Evolutionary conservation across 2,797 vertebrate species (phyloP).

Genomic region (Onychomys torridus): DNA sequence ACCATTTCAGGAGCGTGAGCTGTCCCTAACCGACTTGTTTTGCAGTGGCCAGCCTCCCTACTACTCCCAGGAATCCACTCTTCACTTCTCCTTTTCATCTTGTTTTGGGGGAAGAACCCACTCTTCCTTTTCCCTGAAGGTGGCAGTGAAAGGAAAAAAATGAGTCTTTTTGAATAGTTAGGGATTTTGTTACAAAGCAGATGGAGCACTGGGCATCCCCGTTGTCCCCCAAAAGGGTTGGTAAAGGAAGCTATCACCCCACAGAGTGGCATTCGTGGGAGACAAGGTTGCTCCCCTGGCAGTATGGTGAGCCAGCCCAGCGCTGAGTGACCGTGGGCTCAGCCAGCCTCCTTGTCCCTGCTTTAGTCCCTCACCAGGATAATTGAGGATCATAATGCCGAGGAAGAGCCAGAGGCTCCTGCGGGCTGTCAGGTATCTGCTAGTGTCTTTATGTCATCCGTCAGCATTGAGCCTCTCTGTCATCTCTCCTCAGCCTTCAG

Average conservation of each 20-base stretch:
- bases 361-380: slow-evolving; percentile 90
- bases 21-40: background rate
- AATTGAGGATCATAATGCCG: slow-evolving; percentile 94
- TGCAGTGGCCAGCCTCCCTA: background rate
- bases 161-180: slow-evolving; percentile 84
- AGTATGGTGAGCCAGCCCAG: slow-evolving; percentile 79
- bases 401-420: slow-evolving; percentile 94
- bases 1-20: background rate
- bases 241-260: slow-evolving; percentile 85
- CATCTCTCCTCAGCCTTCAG: slow-evolving; percentile 91
- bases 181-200: slow-evolving; percentile 88
- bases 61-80: background rate
- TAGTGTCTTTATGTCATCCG: slow-evolving; percentile 94
- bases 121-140: slow-evolving; percentile 88
- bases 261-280: slow-evolving; percentile 82
- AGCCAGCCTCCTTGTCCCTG: slow-evolving; percentile 82
- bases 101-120: background rate
- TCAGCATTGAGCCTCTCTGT: slow-evolving; percentile 95
- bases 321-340: slow-evolving; percentile 89
- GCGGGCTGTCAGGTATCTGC: slow-evolving; percentile 96
- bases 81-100: background rate
- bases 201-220: slow-evolving; percentile 84
- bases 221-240: slow-evolving; percentile 84
- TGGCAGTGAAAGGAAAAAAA: slow-evolving; percentile 90
- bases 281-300: slow-evolving; percentile 76